A percentile compares a stretch with the other conserved stretches of the same genome.
Evolutionary conservation across 2,888 invertebrate genomes (phyloP).

Genomic region (Ferdinandea cuprea): DNA sequence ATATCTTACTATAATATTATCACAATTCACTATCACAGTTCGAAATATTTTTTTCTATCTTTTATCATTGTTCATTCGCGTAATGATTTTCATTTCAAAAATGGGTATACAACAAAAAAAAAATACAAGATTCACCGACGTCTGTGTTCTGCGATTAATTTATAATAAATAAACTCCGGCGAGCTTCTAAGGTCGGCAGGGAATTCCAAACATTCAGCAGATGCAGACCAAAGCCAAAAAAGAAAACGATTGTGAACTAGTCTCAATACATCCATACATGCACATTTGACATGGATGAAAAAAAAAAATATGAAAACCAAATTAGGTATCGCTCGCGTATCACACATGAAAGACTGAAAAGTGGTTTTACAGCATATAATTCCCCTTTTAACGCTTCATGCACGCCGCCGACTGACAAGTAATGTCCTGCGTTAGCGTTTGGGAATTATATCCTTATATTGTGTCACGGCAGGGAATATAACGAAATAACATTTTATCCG

Average conservation of each 20-base stretch:
- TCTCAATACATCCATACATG: constrained; percentile 12
- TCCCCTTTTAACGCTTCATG: constrained; percentile 48
- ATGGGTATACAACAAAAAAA: constrained; percentile 16
- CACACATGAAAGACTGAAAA: constrained; percentile 42
- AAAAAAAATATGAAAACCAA: no score
- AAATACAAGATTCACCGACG: constrained; percentile 10
- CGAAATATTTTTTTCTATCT: background rate
- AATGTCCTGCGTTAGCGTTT: constrained; percentile 40
- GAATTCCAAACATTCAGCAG: constrained; percentile 41
- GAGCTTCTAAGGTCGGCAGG: constrained; percentile 1
- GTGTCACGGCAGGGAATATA: constrained; percentile 11
- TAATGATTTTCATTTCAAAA: no score
- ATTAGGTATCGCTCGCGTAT: constrained; percentile 1
- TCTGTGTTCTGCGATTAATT: constrained; percentile 35
- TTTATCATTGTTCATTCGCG: no score
- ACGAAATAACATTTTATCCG: constrained; percentile 21
- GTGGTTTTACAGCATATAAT: constrained; percentile 61
- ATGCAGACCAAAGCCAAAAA: constrained; percentile 29
- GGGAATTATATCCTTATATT: constrained; percentile 32
- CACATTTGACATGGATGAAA: background rate
- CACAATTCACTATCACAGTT: constrained; percentile 36
- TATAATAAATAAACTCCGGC: constrained; percentile 31
- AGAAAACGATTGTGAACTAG: constrained; percentile 43
- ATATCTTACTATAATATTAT: background rate
- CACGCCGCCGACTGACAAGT: constrained; percentile 39